These are phyloP conservation scores for Embidobia sp. DNA, from an alignment of 2,888 invertebrate species.

Conservation along the genomic window DNA sequence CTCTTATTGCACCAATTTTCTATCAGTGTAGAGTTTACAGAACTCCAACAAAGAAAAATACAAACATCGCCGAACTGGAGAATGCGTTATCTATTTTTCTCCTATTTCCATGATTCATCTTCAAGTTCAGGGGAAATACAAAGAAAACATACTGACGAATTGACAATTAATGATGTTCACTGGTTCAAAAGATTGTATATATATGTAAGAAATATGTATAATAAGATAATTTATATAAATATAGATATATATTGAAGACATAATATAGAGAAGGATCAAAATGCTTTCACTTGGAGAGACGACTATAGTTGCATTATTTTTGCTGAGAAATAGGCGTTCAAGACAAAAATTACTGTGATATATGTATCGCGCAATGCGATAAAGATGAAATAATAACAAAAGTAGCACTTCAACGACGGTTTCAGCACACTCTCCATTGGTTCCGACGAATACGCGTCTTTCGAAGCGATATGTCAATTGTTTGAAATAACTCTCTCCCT, in stretches of 20 bases:
- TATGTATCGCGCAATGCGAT: slow-evolving; percentile 41
- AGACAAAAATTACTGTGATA: slow-evolving; percentile 62
- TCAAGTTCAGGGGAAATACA: no score
- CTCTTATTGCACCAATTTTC: no score
- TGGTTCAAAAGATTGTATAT: slow-evolving; percentile 35
- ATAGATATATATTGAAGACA: slow-evolving; percentile 43
- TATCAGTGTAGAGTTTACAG: no score
- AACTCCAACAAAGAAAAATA: no score
- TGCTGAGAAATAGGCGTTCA: slow-evolving; percentile 22
- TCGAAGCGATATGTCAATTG: slow-evolving; percentile 1
- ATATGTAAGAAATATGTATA: slow-evolving; percentile 48
- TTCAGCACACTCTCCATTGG: slow-evolving; percentile 11
- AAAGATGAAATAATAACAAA: slow-evolving; percentile 7
- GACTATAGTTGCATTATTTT: slow-evolving; percentile 50
- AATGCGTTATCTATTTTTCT: no score
- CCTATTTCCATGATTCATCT: no score
- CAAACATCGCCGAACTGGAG: no score
- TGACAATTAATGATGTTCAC: slow-evolving; percentile 17
- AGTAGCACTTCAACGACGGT: background rate
- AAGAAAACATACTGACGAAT: slow-evolving; percentile 10
- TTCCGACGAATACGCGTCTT: slow-evolving; percentile 1
- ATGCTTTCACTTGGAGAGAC: slow-evolving; percentile 31
- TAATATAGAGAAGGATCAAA: slow-evolving; percentile 1
- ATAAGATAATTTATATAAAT: slow-evolving; percentile 59
- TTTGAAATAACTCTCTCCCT: slow-evolving; percentile 19